phyloP scores from a whole-genome alignment of 2,113 vertebrate genomes.

The Brachyhypopomus gauderio region DNA sequence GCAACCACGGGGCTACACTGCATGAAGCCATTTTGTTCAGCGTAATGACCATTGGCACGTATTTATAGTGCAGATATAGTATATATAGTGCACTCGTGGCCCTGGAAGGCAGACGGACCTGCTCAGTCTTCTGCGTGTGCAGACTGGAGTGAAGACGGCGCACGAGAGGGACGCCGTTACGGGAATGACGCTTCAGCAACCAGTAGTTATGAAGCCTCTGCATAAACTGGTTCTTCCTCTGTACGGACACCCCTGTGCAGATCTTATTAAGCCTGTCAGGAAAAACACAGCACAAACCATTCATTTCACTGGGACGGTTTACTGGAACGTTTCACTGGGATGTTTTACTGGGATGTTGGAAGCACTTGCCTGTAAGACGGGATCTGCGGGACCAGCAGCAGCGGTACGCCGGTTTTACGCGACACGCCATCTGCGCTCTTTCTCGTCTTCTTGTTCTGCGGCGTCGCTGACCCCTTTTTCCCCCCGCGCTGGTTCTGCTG shows the following conservation, averaged over 20 bases:
- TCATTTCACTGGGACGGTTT: no score
- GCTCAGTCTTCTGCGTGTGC: constrained; percentile 86
- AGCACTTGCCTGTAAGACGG: constrained; percentile 71
- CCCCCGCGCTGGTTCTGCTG: constrained; percentile 65
- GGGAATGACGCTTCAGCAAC: constrained; percentile 93
- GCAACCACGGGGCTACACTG: no score
- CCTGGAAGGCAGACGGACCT: constrained; percentile 70
- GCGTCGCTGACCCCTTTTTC: constrained; percentile 74
- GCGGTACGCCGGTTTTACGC: constrained; percentile 72
- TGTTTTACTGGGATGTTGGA: not conserved
- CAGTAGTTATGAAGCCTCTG: constrained; percentile 97
- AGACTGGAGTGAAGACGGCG: constrained; percentile 91
- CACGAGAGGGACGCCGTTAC: constrained; percentile 94
- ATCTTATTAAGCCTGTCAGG: constrained; percentile 92
- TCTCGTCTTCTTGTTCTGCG: constrained; percentile 85
- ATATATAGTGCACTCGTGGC: no score
- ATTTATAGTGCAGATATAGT: no score
- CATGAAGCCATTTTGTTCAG: no score
- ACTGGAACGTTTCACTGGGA: no score
- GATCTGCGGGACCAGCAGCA: constrained; percentile 89
- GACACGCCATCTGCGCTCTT: constrained; percentile 72
- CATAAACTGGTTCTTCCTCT: constrained; percentile 98
- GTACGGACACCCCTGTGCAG: constrained; percentile 90
- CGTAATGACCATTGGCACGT: no score
- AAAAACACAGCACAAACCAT: not conserved